These are phyloP conservation scores for Epirrhoe tristata DNA, from an alignment of 2,888 invertebrate genomes.

Conservation along the genomic window DNA sequence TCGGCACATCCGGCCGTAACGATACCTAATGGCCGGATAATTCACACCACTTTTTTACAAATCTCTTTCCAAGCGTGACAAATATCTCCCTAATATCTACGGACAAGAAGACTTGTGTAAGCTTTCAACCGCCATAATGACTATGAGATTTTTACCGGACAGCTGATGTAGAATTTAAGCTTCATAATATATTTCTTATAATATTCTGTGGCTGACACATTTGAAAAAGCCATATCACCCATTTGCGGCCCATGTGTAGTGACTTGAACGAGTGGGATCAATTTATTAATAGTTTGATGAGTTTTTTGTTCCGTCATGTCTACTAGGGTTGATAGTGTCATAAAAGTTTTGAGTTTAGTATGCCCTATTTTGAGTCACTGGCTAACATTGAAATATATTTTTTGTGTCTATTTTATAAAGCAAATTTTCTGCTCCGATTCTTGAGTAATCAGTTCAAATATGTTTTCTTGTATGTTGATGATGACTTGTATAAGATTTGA, in stretches of 20 bases:
- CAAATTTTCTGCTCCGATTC: no score
- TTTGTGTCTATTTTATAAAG: no score
- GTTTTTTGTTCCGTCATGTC: conserved; percentile 41
- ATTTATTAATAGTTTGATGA: conserved; percentile 51
- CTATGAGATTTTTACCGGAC: not conserved
- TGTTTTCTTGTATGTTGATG: no score
- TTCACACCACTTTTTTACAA: conserved; percentile 15
- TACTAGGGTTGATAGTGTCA: conserved; percentile 1
- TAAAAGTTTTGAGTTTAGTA: conserved; percentile 4
- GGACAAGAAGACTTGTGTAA: not conserved
- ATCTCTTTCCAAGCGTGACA: conserved; percentile 12
- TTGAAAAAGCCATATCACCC: not conserved
- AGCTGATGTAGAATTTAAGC: not conserved
- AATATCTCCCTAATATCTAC: conserved; percentile 12
- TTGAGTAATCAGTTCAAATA: no score
- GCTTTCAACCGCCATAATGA: not conserved
- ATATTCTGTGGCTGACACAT: not conserved
- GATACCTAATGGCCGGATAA: conserved; percentile 27
- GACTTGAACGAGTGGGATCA: conserved; percentile 30
- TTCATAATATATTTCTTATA: not conserved
- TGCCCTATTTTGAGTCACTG: not conserved
- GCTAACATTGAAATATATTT: no score
- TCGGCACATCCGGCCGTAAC: conserved; percentile 19
- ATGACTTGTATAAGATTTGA: no score
- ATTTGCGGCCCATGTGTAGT: conserved; percentile 20